Base-by-base conservation (phyloP, 2,797 vertebrate species). In the Squalus acanthias region DNA sequence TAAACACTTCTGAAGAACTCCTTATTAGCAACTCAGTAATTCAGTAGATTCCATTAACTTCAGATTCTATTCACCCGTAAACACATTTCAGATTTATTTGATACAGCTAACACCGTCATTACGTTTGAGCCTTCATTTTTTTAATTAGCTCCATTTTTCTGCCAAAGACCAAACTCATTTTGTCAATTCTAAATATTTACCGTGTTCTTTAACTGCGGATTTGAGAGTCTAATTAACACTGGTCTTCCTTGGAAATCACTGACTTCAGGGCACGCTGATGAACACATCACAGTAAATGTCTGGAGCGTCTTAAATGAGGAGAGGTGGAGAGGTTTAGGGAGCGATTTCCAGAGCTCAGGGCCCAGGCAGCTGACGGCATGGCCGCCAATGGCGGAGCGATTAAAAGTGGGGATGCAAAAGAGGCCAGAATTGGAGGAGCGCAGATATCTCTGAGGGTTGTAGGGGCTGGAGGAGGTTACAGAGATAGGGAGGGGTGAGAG, bases 161-260 rank as follows among this genome's bases (percentile, higher is more conserved):
- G 57, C 88, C 88, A 89, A 57, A 89, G 87, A 89, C 87, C 87
- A 91, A 91, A 91, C 33, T 91, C 9, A 33, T 91, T 91, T 91
- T 60, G 24, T 91, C 57, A 33, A n/a, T 63, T 33, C 88, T 33
- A 91, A 91, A 91, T 91, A 91, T 91, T 63, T 33, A 60, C 57
- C 8, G 88, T 60, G 57, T 63, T 91, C 57, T 13, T 63, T 63
- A 33, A 91, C 57, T 63, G 57, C 50, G 13, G 29, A 91, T 12
- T 63, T 5, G 57, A 91, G 88, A n/a, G 12, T 89, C 50, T 10
- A 91, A 91, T 91, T 91, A 91, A n/a, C 26, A 91, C 0, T 91
- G 29, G 13, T 63, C 4, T 39, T 82, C 39, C n/a, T 1, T 85
- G 29, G 26, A 29, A 63, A 91, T 88, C 10, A 88, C 24, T 57